Conservation (phyloP, 2,113 vertebrate genomes). For the Urocynchramus pylzowi region DNA sequence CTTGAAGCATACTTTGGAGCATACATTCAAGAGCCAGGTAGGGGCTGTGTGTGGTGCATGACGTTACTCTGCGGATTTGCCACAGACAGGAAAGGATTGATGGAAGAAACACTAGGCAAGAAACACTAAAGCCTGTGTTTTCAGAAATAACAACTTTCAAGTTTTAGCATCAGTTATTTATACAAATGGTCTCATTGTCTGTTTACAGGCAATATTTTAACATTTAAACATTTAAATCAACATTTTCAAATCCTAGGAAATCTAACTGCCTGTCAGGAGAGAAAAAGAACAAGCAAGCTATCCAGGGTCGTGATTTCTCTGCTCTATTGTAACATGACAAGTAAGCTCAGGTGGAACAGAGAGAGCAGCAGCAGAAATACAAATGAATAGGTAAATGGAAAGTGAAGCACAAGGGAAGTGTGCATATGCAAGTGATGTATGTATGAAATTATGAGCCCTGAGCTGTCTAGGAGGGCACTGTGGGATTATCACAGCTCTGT, state of each 20-base stretch:
- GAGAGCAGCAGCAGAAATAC: not conserved
- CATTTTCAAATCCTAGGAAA: not conserved
- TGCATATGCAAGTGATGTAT: not conserved
- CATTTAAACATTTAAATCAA: not conserved
- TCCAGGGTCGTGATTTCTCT: not conserved
- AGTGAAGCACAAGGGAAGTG: not conserved
- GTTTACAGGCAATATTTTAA: not conserved
- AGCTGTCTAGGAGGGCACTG: not conserved
- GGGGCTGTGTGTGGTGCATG: not conserved
- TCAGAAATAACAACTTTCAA: not conserved
- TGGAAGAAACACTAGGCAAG: not conserved
- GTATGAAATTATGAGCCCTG: not conserved
- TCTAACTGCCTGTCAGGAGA: not conserved
- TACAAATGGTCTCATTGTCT: not conserved
- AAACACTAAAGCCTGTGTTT: not conserved
- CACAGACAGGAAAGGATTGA: not conserved
- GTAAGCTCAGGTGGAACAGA: not conserved
- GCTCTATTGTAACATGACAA: not conserved
- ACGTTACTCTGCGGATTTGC: not conserved
- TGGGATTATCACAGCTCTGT: not conserved
- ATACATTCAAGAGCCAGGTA: not conserved
- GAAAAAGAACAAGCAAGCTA: not conserved
- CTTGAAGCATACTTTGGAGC: not conserved
- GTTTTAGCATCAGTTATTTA: not conserved
- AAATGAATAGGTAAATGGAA: not conserved